Base-by-base conservation (phyloP, 1,140 invertebrate species). In the Cydia splendana region DNA sequence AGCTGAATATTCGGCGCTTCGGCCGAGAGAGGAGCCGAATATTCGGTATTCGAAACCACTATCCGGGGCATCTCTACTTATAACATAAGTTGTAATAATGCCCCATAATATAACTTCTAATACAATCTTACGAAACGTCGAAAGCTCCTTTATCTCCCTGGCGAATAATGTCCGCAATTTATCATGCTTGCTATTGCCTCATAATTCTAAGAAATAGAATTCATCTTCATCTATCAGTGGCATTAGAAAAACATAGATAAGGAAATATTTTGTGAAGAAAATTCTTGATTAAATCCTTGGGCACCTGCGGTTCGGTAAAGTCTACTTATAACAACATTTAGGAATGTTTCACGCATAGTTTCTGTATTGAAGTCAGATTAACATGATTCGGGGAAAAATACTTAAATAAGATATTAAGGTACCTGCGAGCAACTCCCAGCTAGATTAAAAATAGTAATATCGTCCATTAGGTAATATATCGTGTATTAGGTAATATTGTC, bases 111-210 rank as follows among this genome's bases (percentile, higher is more conserved):
- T 76, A 82, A 80, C 80, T 82, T 77, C 73, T 65, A 34, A 65
- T 62, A 79, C 79, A 77, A 80, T 84, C 81, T 81, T 76, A 82
- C 81, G 79, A 80, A 79, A 79, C 79, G 81, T 79, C 81, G 79
- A 83, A 85, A 83, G 75, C 76, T 77, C 81, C 73, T 77, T 81
- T 85, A 85, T 85, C 82, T 81, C 74, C 48, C 57, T 24, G 77
- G 57, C 80, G 75, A 83, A 76, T 85, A 85, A 83, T 85, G 82
- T 78, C 79, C 48, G 77, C 76, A 65, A 85, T 85, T 83, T 80
- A 81, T 85, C 82, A 83, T 79, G 42, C 65, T 74, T 28, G 65
- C 65, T 42, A 74, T 45, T 74, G 77, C 76, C 77, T 80, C 79
- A 82, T 82, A 78, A 78, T 78, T 79, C 77, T 71, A 75, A 77